Percentiles rank a stretch among this genome's conserved stretches.
phyloP scores from a whole-genome alignment of 2,113 vertebrate genomes.

The Ranitomeya variabilis region DNA sequence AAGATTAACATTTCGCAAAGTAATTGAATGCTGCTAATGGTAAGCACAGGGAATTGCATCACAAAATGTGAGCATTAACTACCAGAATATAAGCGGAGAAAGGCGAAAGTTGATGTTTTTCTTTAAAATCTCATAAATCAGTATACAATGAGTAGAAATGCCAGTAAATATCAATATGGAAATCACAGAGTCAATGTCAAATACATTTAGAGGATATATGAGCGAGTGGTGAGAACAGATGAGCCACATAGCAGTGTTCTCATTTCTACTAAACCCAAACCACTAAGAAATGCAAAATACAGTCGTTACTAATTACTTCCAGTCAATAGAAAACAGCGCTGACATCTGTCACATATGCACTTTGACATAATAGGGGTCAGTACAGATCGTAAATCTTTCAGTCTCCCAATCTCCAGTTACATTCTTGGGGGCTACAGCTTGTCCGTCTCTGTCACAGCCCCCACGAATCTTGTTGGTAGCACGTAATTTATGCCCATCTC shows the following conservation, averaged over 20 bases:
- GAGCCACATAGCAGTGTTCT: background rate
- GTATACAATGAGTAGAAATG: background rate
- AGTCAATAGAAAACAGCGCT: conserved; percentile 20
- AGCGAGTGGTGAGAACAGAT: background rate
- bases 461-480: conserved; percentile 7
- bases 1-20: background rate
- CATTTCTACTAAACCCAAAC: background rate
- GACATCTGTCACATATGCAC: conserved; percentile 16
- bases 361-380: conserved; percentile 19
- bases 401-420: conserved; percentile 18
- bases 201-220: background rate
- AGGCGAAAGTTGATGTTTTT: background rate
- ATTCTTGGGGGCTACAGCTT: background rate
- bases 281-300: conserved; percentile 8
- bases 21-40: background rate
- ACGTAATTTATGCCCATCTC: background rate
- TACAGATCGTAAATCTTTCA: background rate
- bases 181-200: background rate
- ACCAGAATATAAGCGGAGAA: background rate
- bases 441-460: background rate
- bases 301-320: conserved; percentile 15
- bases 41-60: background rate
- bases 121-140: background rate
- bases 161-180: background rate
- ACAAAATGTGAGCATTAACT: background rate